A percentile compares a stretch with the other conserved stretches of the same genome.
Conservation (phyloP, 2,113 vertebrate species). For the Baryphthengus martii region DNA sequence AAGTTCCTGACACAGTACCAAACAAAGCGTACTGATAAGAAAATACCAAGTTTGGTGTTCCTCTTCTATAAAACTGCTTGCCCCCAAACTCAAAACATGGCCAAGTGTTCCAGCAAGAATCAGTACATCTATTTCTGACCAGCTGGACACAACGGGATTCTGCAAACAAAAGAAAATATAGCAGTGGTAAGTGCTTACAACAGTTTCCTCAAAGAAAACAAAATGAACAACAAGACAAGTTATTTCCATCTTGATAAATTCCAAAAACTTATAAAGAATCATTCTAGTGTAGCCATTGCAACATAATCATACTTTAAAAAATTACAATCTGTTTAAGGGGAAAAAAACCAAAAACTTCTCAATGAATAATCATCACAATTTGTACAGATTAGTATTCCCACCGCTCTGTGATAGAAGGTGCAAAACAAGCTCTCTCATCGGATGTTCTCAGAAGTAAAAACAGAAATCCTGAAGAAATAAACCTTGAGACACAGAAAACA, state of each 20-base stretch:
- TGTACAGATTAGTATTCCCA: neutral
- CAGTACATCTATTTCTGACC: conserved; percentile 87
- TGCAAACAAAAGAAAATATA: neutral
- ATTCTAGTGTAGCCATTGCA: neutral
- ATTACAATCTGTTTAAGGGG: neutral
- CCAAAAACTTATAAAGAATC: neutral
- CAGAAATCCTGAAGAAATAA: neutral
- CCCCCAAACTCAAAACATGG: conserved; percentile 86
- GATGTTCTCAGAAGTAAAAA: neutral
- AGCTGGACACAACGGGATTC: conserved; percentile 40
- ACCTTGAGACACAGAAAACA: neutral
- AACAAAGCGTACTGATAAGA: conserved; percentile 88
- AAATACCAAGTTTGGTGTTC: conserved; percentile 99
- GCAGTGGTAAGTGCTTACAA: neutral
- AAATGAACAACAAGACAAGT: neutral
- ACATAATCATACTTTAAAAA: neutral
- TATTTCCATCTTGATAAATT: neutral
- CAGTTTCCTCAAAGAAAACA: neutral
- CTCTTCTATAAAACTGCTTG: conserved; percentile 96
- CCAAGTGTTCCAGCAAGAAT: conserved; percentile 84
- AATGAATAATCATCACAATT: neutral
- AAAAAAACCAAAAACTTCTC: neutral
- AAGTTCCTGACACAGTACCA: conserved; percentile 85
- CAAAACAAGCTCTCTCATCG: neutral
- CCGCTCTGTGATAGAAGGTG: neutral